Evolutionary conservation across 2,888 invertebrate genomes (phyloP).

Genomic region (Panzeria rudis): DNA sequence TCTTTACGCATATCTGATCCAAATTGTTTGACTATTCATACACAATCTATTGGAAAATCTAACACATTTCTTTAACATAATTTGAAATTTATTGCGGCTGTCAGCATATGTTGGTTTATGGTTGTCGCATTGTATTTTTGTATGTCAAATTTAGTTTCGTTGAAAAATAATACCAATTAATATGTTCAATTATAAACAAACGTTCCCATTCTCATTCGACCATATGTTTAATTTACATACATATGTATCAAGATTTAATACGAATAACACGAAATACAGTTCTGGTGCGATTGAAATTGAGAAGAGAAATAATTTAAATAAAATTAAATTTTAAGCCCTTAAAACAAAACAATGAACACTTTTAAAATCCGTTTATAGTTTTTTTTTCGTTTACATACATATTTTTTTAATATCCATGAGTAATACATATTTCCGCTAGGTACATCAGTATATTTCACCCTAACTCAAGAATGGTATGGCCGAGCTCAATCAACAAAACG

Average conservation of each 20-base stretch:
- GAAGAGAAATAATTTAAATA: not conserved
- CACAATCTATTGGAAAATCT: constrained; percentile 14
- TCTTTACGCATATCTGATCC: constrained; percentile 19
- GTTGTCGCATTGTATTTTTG: constrained; percentile 7
- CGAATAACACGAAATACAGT: no score
- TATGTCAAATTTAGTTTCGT: constrained; percentile 10
- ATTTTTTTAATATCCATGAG: no score
- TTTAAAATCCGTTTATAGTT: no score
- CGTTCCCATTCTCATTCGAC: not conserved
- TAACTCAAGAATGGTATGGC: no score
- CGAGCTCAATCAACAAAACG: no score
- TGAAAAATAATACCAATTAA: constrained; percentile 39
- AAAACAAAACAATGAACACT: no score
- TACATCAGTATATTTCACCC: no score
- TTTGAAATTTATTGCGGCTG: constrained; percentile 1
- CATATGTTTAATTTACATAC: not conserved
- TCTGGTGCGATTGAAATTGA: not conserved
- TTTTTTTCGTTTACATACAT: no score
- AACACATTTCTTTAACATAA: constrained; percentile 19
- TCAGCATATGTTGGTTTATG: constrained; percentile 32
- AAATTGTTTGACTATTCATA: constrained; percentile 13
- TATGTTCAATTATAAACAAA: constrained; percentile 42
- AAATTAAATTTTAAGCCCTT: not conserved
- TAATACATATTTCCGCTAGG: no score
- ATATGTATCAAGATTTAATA: not conserved